Base-by-base conservation (phyloP, 2,113 vertebrate species). In the Telmatochromis bifrenatus region DNA sequence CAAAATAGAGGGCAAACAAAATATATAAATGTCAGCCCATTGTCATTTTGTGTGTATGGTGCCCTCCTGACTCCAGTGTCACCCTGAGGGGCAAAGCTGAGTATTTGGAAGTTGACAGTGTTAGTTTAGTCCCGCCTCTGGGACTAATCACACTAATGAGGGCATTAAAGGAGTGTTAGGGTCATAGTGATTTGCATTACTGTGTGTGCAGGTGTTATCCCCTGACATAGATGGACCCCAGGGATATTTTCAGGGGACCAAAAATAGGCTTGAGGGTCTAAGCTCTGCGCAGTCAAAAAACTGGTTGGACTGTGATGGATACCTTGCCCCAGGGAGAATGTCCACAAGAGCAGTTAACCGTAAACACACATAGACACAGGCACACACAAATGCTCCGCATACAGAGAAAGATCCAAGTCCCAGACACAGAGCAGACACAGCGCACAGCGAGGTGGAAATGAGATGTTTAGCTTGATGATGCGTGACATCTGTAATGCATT, bases 401-500 rank as follows among this genome's bases (percentile, higher is more conserved):
- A 92, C 68, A 53, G 84, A 88, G 81, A 81, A 14, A 9, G 90
- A 90, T 89, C 89, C 75, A 51, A 92, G 91, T 88, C 87, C 91
- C 93, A 95, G 94, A 94, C 94, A 91, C 42, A 21, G 83, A 91
- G 88, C 92, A 95, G 92, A 94, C 90, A 92, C 83, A 26, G 92
- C 56, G 37, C 93, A 95, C 94, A 91, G 88, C 37, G 89, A 95
- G 91, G 93, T 94, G 93, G 95, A 96, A 95, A 94, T 94, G 93
- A 93, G 94, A 94, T 96, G 95, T 96, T 95, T 95, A 92, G 94
- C 92, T 90, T 96, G 95, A 95, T 93, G 95, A 95, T 95, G 95
- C 93, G 87, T 95, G 95, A 95, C 95, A 95, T 96, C 94, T 95
- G 93, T 95, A 95, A 96, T 96, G 94, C 95, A 95, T 95, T 95